Conservation (phyloP, 2,113 vertebrate genomes). For the Axis porcinus region DNA sequence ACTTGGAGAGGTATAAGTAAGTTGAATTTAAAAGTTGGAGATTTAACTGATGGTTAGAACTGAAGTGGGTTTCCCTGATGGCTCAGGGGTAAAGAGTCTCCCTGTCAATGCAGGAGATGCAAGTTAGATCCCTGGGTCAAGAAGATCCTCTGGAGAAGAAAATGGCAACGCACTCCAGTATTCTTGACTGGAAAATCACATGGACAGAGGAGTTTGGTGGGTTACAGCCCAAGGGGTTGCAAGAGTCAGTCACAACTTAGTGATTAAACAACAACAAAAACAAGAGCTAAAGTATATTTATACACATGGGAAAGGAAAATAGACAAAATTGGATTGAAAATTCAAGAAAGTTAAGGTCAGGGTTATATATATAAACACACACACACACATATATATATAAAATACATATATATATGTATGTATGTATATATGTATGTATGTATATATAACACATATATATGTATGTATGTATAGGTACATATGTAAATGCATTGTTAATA, state of each 20-base stretch:
- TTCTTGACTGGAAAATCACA: not conserved
- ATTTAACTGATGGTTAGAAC: not conserved
- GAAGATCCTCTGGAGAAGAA: not conserved
- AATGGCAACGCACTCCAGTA: not conserved
- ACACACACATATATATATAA: too few species aligned
- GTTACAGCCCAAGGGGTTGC: not conserved
- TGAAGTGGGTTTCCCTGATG: not conserved
- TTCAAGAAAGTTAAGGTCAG: not conserved
- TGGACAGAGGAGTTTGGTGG: not conserved
- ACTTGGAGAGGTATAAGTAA: not conserved
- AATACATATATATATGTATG: not conserved
- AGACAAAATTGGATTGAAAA: not conserved
- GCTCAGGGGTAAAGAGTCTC: not conserved
- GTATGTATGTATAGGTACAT: not conserved
- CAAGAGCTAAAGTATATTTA: not conserved
- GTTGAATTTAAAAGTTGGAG: not conserved
- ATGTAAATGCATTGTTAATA: not conserved
- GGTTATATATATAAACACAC: too few species aligned
- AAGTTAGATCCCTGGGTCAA: not conserved
- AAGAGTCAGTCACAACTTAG: not conserved
- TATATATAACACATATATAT: too few species aligned
- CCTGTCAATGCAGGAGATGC: not conserved
- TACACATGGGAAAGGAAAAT: rapidly evolving
- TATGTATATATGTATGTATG: too few species aligned
- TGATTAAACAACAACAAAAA: not conserved